A percentile compares a stretch with the other conserved stretches of the same genome.
Evolutionary conservation across 2,113 vertebrate species (phyloP).

Genomic region (Pandion haliaetus): DNA sequence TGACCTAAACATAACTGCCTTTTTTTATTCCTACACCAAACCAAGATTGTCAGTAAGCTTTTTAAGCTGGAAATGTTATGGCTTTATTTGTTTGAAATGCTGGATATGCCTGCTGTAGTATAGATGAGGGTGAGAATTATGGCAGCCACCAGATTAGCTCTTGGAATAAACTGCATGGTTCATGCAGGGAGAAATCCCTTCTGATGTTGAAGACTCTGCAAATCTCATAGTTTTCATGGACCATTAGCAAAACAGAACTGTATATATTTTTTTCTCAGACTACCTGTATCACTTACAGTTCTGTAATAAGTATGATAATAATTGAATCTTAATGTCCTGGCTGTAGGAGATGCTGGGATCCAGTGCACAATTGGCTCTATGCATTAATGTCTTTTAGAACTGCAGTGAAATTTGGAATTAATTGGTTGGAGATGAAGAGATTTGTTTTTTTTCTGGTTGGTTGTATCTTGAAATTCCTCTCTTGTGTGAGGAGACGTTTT

Average conservation of each 20-base stretch:
- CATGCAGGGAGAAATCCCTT: background rate
- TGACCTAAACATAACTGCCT: background rate
- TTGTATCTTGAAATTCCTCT: background rate
- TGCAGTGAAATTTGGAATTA: background rate
- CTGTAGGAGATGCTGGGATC: background rate
- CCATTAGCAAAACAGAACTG: background rate
- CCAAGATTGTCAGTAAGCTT: background rate
- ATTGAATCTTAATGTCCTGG: background rate
- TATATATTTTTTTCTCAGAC: background rate
- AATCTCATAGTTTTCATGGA: background rate
- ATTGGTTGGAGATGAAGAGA: background rate
- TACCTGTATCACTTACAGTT: background rate
- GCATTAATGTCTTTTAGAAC: background rate
- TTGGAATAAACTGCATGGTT: background rate
- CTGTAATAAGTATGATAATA: background rate
- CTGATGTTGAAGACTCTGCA: background rate
- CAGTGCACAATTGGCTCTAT: background rate
- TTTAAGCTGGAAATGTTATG: background rate
- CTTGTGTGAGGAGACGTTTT: background rate
- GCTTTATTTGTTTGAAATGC: background rate
- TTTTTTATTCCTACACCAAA: background rate
- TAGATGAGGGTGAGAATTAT: background rate
- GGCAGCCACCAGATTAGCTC: background rate
- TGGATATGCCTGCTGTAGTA: background rate
- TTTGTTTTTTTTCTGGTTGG: background rate